phyloP scores from a whole-genome alignment of 2,113 vertebrate species.

The Entomyzon cyanotis region DNA sequence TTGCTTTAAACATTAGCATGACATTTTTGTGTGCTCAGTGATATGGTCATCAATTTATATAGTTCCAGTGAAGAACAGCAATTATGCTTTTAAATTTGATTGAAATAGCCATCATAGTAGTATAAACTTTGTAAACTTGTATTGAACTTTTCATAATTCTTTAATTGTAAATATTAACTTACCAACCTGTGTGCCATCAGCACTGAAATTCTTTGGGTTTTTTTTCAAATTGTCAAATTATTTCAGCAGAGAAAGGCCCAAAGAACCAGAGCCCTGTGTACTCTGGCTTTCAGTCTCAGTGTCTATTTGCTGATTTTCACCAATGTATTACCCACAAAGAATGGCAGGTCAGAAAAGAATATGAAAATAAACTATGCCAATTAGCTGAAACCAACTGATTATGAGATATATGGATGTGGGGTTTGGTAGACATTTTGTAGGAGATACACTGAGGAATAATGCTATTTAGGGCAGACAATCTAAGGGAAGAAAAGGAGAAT shows the following conservation, averaged over 20 bases:
- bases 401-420: not conserved
- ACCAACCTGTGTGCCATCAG: not conserved
- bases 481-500: not conserved
- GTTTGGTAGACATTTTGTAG: not conserved
- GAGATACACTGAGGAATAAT: not conserved
- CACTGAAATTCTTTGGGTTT: not conserved
- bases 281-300: not conserved
- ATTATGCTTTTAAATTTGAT: not conserved
- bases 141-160: not conserved
- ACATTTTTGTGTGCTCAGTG: not conserved
- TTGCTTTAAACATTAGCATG: not conserved
- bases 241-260: not conserved
- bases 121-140: not conserved
- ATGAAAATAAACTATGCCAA: not conserved
- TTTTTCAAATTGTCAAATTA: not conserved
- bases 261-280: not conserved
- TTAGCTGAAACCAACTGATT: not conserved
- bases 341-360: not conserved
- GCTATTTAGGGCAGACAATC: not conserved
- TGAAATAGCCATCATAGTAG: not conserved
- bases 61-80: not conserved
- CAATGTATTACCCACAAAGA: not conserved
- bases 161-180: not conserved
- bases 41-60: not conserved
- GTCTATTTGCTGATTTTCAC: not conserved